Evolutionary conservation across 37 sponge, comb jelly and placozoan genomes (phyloP), one percentile per base, ranked within the genome.

Genomic region (Petrosia ficiformis): DNA sequence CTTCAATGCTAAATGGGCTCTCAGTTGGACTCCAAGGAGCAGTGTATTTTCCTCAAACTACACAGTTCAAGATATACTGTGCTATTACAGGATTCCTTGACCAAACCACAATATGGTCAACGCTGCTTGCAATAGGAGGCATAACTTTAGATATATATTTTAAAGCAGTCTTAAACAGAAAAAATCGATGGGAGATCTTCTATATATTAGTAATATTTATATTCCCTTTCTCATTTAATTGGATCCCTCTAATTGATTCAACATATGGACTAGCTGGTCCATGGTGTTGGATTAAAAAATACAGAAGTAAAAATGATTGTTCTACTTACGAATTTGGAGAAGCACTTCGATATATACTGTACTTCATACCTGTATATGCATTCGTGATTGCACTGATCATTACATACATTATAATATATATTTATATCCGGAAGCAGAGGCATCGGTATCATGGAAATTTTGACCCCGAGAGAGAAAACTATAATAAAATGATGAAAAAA

Each of bases 271-370:
- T 25, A 35, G 80, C 90, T 4, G 90, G 90, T 1, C 74, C 80
- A 1, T 89, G 90, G 90, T 89, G 90, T 73, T 89, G 90, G 90
- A 89, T 89, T 30, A 70, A 63, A 4, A 39, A 21, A 11, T 30
- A 64, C 35, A n/a, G n/a, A n/a, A n/a, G n/a, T n/a, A 44, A 75
- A 34, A 60, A 38, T 34, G 43, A 80, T 39, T 80, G 86, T 41
- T 61, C n/a, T 2, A 29, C 11, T 0, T 34, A 24, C 24, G 0
- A 40, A 1, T 65, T 80, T 6, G 90, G 90, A 2, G 1, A 39
- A 30, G 22, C 24, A 54, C 35, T 80, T 34, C 44, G 59, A 39
- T 70, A 65, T 58, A 28, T 44, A 4, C 56, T 82, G 33, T 84
- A 81, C 85, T 89, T 80, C 68, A 66, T 79, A 10, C 90, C 85